These are phyloP conservation scores for Petaurus breviceps DNA, from an alignment of 2,113 vertebrate species.

Conservation along the genomic window DNA sequence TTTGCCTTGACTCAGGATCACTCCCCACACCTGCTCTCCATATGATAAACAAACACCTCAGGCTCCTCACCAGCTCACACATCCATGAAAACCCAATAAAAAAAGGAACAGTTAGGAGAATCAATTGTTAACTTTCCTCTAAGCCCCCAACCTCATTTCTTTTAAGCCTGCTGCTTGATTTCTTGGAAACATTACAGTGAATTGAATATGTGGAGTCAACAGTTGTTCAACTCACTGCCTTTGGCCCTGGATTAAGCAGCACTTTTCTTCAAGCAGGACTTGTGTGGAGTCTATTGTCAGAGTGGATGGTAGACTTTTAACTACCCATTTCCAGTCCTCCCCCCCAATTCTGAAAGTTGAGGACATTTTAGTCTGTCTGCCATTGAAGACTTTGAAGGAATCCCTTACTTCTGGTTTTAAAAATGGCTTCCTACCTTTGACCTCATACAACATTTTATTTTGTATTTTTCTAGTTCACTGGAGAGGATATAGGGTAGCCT, in stretches of 20 bases:
- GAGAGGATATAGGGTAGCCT: neutral
- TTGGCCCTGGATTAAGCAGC: neutral
- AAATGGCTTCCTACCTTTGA: neutral
- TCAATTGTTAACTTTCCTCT: conserved; percentile 40
- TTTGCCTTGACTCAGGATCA: rapidly evolving
- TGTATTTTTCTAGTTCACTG: neutral
- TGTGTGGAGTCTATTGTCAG: neutral
- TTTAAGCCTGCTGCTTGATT: neutral
- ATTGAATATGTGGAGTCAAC: neutral
- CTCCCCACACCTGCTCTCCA: neutral
- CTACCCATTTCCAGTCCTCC: neutral
- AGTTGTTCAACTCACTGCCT: rapidly evolving
- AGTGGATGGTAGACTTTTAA: neutral
- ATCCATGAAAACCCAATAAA: conserved; percentile 31
- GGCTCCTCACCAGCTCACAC: neutral
- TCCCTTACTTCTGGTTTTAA: conserved; percentile 15
- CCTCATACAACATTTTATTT: neutral
- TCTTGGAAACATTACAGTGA: neutral
- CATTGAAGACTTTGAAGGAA: neutral
- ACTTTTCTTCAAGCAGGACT: neutral
- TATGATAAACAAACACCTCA: neutral
- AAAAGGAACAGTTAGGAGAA: conserved; percentile 6
- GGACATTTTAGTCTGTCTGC: no score
- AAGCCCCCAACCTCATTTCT: conserved; percentile 39
- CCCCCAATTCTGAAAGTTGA: neutral